Conservation (phyloP, 2,888 invertebrate genomes). For the Dascillus cervinus region DNA sequence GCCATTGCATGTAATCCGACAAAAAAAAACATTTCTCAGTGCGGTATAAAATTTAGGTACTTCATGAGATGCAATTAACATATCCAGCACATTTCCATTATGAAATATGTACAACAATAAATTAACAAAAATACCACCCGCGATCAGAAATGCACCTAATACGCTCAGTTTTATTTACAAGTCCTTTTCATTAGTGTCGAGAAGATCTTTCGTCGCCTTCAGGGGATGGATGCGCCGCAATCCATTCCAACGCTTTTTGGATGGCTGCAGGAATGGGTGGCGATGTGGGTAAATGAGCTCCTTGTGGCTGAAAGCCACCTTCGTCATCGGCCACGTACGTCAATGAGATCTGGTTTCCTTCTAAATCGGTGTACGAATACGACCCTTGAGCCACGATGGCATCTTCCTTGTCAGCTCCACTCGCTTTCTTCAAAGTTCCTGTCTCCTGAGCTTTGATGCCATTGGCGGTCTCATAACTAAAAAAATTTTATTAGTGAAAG, state of each 20-base stretch:
- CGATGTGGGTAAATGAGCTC: constrained; percentile 67
- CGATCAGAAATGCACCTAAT: too few relatives aligned
- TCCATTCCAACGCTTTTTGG: constrained; percentile 64
- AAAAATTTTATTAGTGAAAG: constrained; percentile 21
- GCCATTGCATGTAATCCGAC: too few relatives aligned
- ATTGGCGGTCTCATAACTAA: constrained; percentile 72
- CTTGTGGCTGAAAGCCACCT: constrained; percentile 51
- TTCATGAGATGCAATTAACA: too few relatives aligned
- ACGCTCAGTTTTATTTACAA: too few relatives aligned
- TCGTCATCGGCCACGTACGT: constrained; percentile 67
- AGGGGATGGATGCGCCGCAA: constrained; percentile 54
- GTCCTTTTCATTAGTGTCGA: too few relatives aligned
- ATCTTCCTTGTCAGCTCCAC: constrained; percentile 57
- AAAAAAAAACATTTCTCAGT: too few relatives aligned
- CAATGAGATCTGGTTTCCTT: constrained; percentile 60
- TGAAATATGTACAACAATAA: too few relatives aligned
- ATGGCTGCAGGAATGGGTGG: constrained; percentile 71
- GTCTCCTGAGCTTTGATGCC: constrained; percentile 75
- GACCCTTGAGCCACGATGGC: constrained; percentile 61
- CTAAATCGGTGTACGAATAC: constrained; percentile 61
- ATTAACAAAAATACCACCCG: too few relatives aligned
- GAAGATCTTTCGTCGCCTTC: constrained; percentile 28
- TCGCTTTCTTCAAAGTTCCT: constrained; percentile 67
- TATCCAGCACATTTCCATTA: too few relatives aligned
- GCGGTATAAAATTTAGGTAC: too few relatives aligned